Conservation (phyloP, 2,113 vertebrate genomes). For the Festucalex cinctus region DNA sequence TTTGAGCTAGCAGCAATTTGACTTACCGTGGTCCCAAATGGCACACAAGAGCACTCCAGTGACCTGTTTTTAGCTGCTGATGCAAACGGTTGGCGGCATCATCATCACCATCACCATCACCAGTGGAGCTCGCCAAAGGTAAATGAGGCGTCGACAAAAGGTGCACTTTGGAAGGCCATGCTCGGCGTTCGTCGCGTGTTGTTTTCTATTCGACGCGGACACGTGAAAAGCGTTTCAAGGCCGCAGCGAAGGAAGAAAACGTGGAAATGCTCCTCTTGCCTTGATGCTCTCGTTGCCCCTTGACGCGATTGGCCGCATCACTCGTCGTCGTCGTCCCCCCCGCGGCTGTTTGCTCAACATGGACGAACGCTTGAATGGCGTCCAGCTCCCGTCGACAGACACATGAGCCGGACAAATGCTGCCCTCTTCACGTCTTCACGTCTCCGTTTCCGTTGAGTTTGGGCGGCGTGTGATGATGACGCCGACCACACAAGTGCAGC, state of each 20-base stretch:
- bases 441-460: background rate
- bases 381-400: background rate
- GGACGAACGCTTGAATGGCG: background rate
- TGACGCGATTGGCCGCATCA: background rate
- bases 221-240: background rate
- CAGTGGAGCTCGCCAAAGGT: slow-evolving; percentile 8
- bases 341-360: background rate
- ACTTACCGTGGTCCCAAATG: slow-evolving; percentile 37
- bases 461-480: too few relatives aligned
- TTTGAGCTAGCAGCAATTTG: slow-evolving; percentile 3
- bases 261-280: background rate
- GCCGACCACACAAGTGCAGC: too few relatives aligned
- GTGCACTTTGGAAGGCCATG: slow-evolving; percentile 40
- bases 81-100: background rate
- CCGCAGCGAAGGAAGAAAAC: background rate
- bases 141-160: slow-evolving; percentile 41
- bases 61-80: slow-evolving; percentile 13
- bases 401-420: background rate
- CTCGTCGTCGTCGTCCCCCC: background rate
- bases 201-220: slow-evolving; percentile 15
- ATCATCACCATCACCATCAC: background rate
- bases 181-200: slow-evolving; percentile 15
- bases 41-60: slow-evolving; percentile 5
- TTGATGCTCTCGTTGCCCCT: background rate
- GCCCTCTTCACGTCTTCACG: background rate